Percentiles rank a stretch among this genome's conserved stretches.
These are phyloP conservation scores for Limenitis camilla DNA, from an alignment of 2,888 invertebrate species.

Conservation along the genomic window DNA sequence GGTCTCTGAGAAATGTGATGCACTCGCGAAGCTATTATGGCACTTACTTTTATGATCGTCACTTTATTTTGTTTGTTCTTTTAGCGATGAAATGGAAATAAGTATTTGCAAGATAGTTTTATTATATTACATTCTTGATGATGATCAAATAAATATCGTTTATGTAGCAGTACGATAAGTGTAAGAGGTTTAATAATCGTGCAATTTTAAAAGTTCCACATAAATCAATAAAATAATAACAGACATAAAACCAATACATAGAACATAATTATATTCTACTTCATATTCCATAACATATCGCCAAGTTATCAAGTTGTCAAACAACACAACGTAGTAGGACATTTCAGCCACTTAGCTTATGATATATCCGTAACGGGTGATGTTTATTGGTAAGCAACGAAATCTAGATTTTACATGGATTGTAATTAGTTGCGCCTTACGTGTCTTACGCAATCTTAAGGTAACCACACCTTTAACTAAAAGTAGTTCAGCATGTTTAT, in stretches of 20 bases:
- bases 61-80: conserved; percentile 4
- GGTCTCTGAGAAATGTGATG: conserved; percentile 16
- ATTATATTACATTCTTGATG: neutral
- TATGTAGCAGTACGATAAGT: too few species aligned
- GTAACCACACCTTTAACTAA: conserved; percentile 21
- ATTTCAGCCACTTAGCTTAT: conserved; percentile 6
- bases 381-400: conserved; percentile 20
- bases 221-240: neutral
- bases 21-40: conserved; percentile 18
- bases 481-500: conserved; percentile 18
- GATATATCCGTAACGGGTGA: conserved; percentile 21
- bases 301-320: conserved; percentile 1
- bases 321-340: neutral
- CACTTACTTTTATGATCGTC: conserved; percentile 9
- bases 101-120: neutral
- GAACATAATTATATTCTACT: neutral
- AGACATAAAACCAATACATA: neutral
- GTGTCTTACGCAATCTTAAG: conserved; percentile 25
- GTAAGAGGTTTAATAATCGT: too few species aligned
- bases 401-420: conserved; percentile 24
- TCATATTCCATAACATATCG: neutral
- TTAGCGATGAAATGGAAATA: neutral
- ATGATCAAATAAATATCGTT: too few species aligned
- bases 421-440: conserved; percentile 29
- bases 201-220: neutral